Conservation (phyloP, 2,797 vertebrate genomes). For the Cossypha dichroa region DNA sequence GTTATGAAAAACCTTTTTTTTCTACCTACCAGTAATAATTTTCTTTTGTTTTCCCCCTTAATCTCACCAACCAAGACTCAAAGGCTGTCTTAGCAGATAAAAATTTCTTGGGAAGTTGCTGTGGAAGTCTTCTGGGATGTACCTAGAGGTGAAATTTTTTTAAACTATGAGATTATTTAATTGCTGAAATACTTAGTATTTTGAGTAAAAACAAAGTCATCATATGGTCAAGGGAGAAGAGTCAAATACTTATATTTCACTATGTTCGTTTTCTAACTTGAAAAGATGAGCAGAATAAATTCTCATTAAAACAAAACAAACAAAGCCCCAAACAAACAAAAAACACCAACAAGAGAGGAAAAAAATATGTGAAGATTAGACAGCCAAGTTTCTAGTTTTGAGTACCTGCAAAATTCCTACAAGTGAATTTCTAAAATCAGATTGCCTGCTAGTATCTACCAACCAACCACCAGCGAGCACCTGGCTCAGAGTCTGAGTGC, state of each 20-base stretch:
- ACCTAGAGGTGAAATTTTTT: neutral
- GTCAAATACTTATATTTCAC: neutral
- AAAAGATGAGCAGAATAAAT: neutral
- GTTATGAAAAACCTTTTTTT: neutral
- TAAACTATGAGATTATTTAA: neutral
- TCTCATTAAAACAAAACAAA: neutral
- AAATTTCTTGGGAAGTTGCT: neutral
- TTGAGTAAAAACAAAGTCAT: neutral
- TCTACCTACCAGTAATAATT: neutral
- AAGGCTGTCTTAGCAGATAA: neutral
- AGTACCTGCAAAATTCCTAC: neutral
- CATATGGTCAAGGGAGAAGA: neutral
- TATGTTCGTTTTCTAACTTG: neutral
- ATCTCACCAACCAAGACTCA: neutral
- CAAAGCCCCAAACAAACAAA: neutral
- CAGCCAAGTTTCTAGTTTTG: neutral
- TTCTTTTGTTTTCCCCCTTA: neutral
- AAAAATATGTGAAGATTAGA: neutral
- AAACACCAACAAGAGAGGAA: neutral
- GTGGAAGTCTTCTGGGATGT: neutral
- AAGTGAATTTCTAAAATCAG: neutral
- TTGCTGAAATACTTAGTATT: neutral
- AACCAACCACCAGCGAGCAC: neutral
- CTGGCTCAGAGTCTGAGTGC: neutral
- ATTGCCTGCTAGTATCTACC: neutral